Conservation (phyloP, 2,797 vertebrate genomes). For the Neomorphus geoffroyi region DNA sequence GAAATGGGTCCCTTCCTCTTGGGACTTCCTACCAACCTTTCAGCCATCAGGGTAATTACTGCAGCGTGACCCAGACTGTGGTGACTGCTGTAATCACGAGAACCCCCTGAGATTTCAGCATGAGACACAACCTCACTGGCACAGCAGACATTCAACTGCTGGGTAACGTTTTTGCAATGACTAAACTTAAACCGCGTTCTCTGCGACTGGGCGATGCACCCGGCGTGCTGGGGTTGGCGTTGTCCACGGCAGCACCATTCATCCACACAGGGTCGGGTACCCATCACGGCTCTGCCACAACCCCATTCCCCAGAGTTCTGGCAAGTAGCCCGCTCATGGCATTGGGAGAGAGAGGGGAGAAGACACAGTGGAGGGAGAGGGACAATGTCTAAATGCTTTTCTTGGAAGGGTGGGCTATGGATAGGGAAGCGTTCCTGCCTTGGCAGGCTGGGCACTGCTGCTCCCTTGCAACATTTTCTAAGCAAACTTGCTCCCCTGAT, state of each 20-base stretch:
- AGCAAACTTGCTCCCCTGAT: neutral
- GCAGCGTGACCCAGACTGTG: conserved; percentile 56
- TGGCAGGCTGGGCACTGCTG: neutral
- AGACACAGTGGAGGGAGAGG: neutral
- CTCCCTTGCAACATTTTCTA: neutral
- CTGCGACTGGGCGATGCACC: neutral
- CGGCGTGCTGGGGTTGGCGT: accelerated
- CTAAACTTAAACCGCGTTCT: neutral
- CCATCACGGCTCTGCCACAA: neutral
- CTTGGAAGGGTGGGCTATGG: accelerated
- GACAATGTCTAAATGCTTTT: neutral
- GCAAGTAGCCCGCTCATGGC: neutral
- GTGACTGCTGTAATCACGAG: conserved; percentile 28
- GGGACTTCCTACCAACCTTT: conserved; percentile 41
- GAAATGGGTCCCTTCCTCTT: conserved; percentile 24
- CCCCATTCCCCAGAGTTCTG: neutral
- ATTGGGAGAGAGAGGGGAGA: neutral
- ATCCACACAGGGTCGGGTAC: neutral
- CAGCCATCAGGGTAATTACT: conserved; percentile 57
- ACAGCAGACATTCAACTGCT: neutral
- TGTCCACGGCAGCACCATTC: neutral
- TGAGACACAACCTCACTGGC: neutral
- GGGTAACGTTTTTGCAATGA: neutral
- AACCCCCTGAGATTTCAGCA: neutral
- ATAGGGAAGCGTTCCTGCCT: neutral